Conservation (phyloP, 30 jellyfish, hydroid and myxozoan species). For the Nemopilema nomurai region DNA sequence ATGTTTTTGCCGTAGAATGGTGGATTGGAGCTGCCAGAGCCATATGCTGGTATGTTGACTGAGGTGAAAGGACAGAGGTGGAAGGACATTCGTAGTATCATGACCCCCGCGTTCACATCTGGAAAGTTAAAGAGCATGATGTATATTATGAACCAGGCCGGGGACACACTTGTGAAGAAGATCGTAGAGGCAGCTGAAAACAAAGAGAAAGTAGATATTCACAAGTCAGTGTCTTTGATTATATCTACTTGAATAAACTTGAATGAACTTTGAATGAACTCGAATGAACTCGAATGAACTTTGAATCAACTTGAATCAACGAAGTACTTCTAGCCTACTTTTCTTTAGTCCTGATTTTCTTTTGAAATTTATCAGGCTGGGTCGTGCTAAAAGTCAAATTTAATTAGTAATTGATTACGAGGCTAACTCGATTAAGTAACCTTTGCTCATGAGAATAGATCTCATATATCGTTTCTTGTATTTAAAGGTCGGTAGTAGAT, state of each 20-base stretch:
- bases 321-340: too few species aligned
- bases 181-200: slow-evolving; percentile 38
- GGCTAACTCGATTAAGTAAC: too few species aligned
- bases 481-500: too few species aligned
- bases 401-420: too few species aligned
- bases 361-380: too few species aligned
- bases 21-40: slow-evolving; percentile 70
- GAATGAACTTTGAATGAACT: too few species aligned
- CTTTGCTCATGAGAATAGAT: too few species aligned
- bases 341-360: too few species aligned
- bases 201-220: slow-evolving; percentile 39
- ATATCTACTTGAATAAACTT: background rate
- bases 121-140: slow-evolving; percentile 70
- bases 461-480: too few species aligned
- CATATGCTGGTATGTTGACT: slow-evolving; percentile 55
- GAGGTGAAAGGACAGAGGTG: slow-evolving; percentile 68
- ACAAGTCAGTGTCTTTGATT: slow-evolving; percentile 36
- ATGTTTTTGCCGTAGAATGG: background rate
- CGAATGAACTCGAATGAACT: too few species aligned
- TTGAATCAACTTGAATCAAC: too few species aligned
- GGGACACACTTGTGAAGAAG: slow-evolving; percentile 47
- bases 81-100: slow-evolving; percentile 65
- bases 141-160: slow-evolving; percentile 63
- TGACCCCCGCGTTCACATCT: slow-evolving; percentile 79
- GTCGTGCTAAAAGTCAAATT: too few species aligned